Evolutionary conservation across 2,113 vertebrate genomes (phyloP), one percentile per base, ranked within the genome.

Genomic region (Scopus umbretta): DNA sequence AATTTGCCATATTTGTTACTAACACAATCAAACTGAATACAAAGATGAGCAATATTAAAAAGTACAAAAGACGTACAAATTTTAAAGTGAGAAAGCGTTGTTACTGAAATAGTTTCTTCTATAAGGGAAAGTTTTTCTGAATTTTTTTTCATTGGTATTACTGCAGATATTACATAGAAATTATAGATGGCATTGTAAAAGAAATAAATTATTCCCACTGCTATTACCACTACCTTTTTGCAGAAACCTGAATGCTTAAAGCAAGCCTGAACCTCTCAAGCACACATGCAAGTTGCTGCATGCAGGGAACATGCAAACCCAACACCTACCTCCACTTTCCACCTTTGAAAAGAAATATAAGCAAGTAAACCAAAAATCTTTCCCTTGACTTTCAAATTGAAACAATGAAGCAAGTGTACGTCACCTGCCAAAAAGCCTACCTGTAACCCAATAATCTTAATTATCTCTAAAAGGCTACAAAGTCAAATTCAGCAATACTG

Each of bases 251-350:
- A 93, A 62, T 12, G 59, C n/a, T 94, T 50, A 70, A 56, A 86
- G 91, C 76, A 76, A 81, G 84, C 27, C 76, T 91, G 88, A 83
- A 30, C n/a, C 49, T 90, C 66, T 80, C 62, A 90, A 93, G 87
- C 90, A 94, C 16, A 90, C 72, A 53, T 80, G 97, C 90, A 96
- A 32, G 29, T 29, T 76, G 26, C 1, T 91, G 61, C 95, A 94
- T 55, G 72, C 93, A 95, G 38, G 52, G 40, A 88, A 88, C 94
- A 76, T 90, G 90, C 93, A 96, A 96, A 67, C 68, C 55, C 74
- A 92, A 68, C 53, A 97, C 88, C 79, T 88, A 96, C 93, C 94
- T 97, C 68, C 43, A 92, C 89, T 50, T 92, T 53, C 66, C 70
- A 85, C 81, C 53, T 97, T 81, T 55, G 43, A 42, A 75, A 94